Conservation (phyloP, 2,797 vertebrate species). For the Sebastes steindachneri region DNA sequence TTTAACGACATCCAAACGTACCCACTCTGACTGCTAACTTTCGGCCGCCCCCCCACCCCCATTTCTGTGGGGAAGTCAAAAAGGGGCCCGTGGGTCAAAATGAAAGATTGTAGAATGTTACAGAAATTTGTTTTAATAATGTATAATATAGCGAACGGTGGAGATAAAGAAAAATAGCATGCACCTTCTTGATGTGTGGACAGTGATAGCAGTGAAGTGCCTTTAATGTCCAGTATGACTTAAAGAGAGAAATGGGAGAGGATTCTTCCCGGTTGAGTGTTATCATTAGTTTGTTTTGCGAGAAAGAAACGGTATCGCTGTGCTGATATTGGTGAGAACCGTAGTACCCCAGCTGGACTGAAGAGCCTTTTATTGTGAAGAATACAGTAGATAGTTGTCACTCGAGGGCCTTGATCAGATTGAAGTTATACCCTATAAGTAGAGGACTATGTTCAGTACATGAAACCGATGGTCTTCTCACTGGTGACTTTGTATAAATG, state of each 20-base stretch:
- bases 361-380: constrained; percentile 71
- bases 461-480: constrained; percentile 32
- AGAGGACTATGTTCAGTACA: constrained; percentile 27
- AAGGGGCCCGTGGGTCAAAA: constrained; percentile 20
- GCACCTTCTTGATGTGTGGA: constrained; percentile 67
- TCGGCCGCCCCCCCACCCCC: not conserved
- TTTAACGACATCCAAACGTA: not conserved
- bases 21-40: not conserved
- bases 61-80: not conserved
- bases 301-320: constrained; percentile 41
- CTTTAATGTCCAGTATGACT: constrained; percentile 74
- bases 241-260: constrained; percentile 29
- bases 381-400: constrained; percentile 26
- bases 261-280: constrained; percentile 37
- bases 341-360: constrained; percentile 82
- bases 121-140: constrained; percentile 50
- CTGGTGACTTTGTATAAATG: constrained; percentile 27
- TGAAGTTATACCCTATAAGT: constrained; percentile 20
- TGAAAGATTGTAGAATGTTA: constrained; percentile 64
- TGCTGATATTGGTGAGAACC: constrained; percentile 62
- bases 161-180: constrained; percentile 17
- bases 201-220: constrained; percentile 79
- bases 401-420: constrained; percentile 34
- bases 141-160: constrained; percentile 36
- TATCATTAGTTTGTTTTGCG: constrained; percentile 33